Conservation (phyloP, 2,113 vertebrate species). For the Notothenia rossii region DNA sequence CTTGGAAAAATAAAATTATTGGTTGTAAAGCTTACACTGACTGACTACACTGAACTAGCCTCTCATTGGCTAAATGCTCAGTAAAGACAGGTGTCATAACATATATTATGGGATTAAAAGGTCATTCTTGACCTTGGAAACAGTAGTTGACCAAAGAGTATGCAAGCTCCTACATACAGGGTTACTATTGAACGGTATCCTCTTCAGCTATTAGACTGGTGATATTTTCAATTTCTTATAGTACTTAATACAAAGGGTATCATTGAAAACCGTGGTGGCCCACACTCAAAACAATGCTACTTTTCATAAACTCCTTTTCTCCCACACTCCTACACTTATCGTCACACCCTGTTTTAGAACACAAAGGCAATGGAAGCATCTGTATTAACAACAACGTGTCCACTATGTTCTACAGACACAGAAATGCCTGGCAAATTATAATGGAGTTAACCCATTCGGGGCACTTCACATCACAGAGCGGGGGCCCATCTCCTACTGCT, state of each 20-base stretch:
- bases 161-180: neutral
- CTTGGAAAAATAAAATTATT: neutral
- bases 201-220: neutral
- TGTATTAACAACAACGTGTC: conserved; percentile 55
- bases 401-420: conserved; percentile 59
- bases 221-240: conserved; percentile 1
- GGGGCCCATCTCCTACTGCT: conserved; percentile 52
- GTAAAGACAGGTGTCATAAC: neutral
- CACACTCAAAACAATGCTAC: conserved; percentile 53
- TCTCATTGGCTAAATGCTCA: neutral
- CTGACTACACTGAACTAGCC: neutral
- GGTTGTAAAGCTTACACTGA: neutral
- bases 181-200: neutral
- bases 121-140: neutral
- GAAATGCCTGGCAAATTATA: conserved; percentile 53
- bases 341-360: conserved; percentile 62
- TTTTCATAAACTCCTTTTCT: conserved; percentile 54
- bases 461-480: conserved; percentile 35
- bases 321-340: conserved; percentile 59
- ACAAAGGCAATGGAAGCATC: conserved; percentile 64
- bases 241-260: conserved; percentile 40
- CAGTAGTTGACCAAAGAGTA: neutral
- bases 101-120: neutral
- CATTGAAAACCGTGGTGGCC: conserved; percentile 37
- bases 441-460: conserved; percentile 70